Conservation (phyloP, 2,888 invertebrate genomes). For the Drosophila diplacantha region DNA sequence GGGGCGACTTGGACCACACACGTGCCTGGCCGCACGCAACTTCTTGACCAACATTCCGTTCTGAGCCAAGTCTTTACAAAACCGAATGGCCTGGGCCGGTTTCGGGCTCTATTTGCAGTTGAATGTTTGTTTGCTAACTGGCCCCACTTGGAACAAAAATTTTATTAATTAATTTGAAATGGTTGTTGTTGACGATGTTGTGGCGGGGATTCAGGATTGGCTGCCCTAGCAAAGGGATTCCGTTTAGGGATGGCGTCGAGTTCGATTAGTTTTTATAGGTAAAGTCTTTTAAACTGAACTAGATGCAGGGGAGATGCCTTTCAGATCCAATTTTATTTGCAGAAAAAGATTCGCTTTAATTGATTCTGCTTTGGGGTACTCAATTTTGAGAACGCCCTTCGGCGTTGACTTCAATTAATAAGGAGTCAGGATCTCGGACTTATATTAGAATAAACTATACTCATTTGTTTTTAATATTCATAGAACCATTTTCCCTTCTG, state of each 20-base stretch:
- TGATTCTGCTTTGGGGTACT: slow-evolving; percentile 4
- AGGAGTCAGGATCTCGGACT: background rate
- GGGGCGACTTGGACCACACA: slow-evolving; percentile 32
- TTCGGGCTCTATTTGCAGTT: slow-evolving; percentile 43
- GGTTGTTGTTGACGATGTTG: slow-evolving; percentile 16
- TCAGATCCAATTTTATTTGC: background rate
- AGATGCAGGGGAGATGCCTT: background rate
- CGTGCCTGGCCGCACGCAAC: slow-evolving; percentile 38
- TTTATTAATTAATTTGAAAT: slow-evolving; percentile 65
- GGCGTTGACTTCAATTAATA: slow-evolving; percentile 17
- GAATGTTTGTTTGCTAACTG: slow-evolving; percentile 35
- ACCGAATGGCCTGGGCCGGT: slow-evolving; percentile 11
- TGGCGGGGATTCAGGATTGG: background rate
- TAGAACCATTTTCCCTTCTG: slow-evolving; percentile 36
- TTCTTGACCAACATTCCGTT: slow-evolving; percentile 51
- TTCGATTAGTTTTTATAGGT: slow-evolving; percentile 46
- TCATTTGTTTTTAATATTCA: slow-evolving; percentile 30
- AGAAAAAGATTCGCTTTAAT: background rate
- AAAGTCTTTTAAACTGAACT: slow-evolving; percentile 9
- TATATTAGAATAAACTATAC: slow-evolving; percentile 16
- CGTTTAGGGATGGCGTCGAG: slow-evolving; percentile 29
- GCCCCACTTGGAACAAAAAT: slow-evolving; percentile 45
- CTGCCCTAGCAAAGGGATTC: slow-evolving; percentile 15
- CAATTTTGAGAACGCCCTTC: background rate
- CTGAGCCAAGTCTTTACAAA: slow-evolving; percentile 14